phyloP scores from a whole-genome alignment of 2,888 invertebrate genomes.

The Tenthredo livida region DNA sequence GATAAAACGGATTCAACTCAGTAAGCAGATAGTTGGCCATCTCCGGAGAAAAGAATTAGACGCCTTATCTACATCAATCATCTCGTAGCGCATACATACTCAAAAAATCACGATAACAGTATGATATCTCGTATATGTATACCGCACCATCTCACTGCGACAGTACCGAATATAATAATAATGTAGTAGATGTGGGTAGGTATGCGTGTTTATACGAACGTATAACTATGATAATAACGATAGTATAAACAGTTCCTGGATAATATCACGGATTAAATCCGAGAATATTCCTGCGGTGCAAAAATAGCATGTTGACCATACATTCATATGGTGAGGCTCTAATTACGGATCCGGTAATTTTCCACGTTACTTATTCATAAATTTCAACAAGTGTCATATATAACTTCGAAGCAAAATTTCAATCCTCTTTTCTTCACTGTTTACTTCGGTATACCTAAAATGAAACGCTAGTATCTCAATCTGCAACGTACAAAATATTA shows the following conservation, averaged over 20 bases:
- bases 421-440: neutral
- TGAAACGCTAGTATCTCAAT: neutral
- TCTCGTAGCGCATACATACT: neutral
- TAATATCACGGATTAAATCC: neutral
- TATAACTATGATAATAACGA: neutral
- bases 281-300: neutral
- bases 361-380: neutral
- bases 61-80: neutral
- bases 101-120: neutral
- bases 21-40: neutral
- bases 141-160: neutral
- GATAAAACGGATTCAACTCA: neutral
- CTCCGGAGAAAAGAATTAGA: neutral
- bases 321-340: neutral
- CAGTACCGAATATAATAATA: neutral
- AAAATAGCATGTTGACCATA: neutral
- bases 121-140: neutral
- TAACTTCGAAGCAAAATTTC: neutral
- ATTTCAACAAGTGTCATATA: neutral
- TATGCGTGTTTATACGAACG: neutral
- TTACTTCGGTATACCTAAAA: neutral
- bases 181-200: neutral
- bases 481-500: neutral
- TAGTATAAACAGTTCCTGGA: slow-evolving; percentile 1
- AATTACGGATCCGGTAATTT: neutral